Evolutionary conservation across 2,113 vertebrate genomes (phyloP).

Genomic region (Epinephelus cyanopodus): DNA sequence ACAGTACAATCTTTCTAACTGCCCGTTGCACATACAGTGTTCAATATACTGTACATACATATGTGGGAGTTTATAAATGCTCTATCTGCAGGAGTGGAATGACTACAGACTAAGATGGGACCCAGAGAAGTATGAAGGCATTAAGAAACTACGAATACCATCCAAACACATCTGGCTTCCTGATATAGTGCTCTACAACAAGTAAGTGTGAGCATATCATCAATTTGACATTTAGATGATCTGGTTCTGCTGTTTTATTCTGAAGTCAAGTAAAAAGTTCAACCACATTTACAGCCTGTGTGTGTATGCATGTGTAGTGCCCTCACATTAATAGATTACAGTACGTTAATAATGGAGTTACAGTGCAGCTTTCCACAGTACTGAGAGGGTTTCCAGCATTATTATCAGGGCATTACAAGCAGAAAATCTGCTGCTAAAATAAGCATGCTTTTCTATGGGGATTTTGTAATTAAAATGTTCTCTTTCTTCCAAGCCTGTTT

Average conservation of each 20-base stretch:
- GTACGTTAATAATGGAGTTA: constrained; percentile 2
- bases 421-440: constrained; percentile 60
- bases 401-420: constrained; percentile 16
- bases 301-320: background rate
- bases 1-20: constrained; percentile 7
- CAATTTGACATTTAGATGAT: background rate
- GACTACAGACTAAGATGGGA: constrained; percentile 88
- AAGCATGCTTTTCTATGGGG: constrained; percentile 20
- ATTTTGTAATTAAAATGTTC: constrained; percentile 56
- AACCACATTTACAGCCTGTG: background rate
- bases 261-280: background rate
- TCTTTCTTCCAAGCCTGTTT: background rate
- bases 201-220: constrained; percentile 69
- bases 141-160: constrained; percentile 85
- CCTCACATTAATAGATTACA: background rate
- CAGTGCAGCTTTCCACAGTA: background rate
- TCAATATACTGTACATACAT: background rate
- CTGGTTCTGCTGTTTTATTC: background rate
- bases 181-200: constrained; percentile 88
- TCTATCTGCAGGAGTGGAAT: constrained; percentile 84
- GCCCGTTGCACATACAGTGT: background rate
- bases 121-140: constrained; percentile 85
- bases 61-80: background rate
- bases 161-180: constrained; percentile 88
- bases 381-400: constrained; percentile 42